Evolutionary conservation across 2,797 vertebrate species (phyloP).

Genomic region (Acipenser oxyrinchus): DNA sequence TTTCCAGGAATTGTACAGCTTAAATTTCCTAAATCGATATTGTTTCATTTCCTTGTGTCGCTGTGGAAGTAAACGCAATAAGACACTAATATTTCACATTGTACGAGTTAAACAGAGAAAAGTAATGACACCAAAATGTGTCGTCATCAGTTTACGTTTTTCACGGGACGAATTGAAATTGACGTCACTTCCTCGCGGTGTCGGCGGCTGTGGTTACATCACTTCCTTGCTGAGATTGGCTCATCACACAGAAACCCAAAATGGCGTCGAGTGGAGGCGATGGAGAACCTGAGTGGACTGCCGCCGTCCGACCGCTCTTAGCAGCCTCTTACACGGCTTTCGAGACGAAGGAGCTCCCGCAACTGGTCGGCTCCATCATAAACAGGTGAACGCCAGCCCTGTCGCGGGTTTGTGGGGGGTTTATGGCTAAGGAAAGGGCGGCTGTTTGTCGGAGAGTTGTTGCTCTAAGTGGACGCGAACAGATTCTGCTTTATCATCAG

Average conservation of each 20-base stretch:
- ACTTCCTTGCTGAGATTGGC: conserved; percentile 20
- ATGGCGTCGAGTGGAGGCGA: conserved; percentile 79
- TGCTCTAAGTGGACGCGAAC: not conserved
- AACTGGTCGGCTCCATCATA: conserved; percentile 90
- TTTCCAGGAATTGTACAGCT: no score
- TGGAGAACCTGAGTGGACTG: conserved; percentile 84
- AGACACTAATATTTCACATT: no score
- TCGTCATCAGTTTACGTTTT: no score
- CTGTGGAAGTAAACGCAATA: no score
- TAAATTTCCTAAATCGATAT: no score
- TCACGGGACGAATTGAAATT: not conserved
- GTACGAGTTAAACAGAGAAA: no score
- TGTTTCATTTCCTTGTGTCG: no score
- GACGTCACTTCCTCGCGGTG: not conserved
- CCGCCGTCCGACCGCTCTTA: conserved; percentile 87
- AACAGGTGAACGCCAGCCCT: conserved; percentile 70
- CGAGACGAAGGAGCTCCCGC: conserved; percentile 93
- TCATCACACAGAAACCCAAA: conserved; percentile 56
- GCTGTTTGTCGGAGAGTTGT: no score
- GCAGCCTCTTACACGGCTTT: conserved; percentile 96
- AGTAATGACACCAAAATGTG: no score
- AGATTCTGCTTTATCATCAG: conserved; percentile 48
- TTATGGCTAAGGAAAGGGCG: conserved; percentile 7
- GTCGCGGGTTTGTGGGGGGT: not conserved
- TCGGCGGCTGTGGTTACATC: conserved; percentile 11